Percentiles rank a stretch among this genome's conserved stretches.
Conservation (phyloP, 2,888 invertebrate species). For the Blastobasis adustella region DNA sequence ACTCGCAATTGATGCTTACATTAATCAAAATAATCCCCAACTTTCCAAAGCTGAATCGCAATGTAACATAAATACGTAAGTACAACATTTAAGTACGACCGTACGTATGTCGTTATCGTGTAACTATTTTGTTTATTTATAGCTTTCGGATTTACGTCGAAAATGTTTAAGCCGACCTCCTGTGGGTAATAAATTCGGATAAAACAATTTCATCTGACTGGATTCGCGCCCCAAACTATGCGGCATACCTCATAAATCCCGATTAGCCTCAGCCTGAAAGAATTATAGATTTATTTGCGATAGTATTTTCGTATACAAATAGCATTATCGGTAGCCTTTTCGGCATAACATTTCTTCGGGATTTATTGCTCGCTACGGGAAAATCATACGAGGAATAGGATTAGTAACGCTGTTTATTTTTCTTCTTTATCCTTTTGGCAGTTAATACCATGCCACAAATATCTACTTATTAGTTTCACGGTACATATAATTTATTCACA, state of each 20-base stretch:
- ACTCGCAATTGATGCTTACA: too few species aligned
- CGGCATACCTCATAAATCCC: slow-evolving; percentile 56
- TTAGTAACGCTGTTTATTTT: too few species aligned
- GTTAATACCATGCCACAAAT: too few species aligned
- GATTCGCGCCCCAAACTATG: slow-evolving; percentile 57
- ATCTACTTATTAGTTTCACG: too few species aligned
- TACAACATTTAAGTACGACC: neutral
- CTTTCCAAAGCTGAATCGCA: neutral
- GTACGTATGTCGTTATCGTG: neutral
- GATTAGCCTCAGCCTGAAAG: slow-evolving; percentile 51
- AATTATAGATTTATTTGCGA: slow-evolving; percentile 50
- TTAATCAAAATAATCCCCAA: too few species aligned
- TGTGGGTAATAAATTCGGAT: slow-evolving; percentile 60
- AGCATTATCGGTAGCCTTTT: neutral
- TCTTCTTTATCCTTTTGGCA: too few species aligned
- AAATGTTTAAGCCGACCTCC: slow-evolving; percentile 51
- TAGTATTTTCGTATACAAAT: slow-evolving; percentile 31
- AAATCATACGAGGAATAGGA: too few species aligned
- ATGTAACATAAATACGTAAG: neutral
- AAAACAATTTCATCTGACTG: slow-evolving; percentile 63
- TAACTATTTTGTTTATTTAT: slow-evolving; percentile 26
- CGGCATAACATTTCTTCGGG: neutral
- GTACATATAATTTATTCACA: too few species aligned
- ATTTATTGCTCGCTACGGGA: too few species aligned
- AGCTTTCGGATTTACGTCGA: slow-evolving; percentile 37